Evolutionary conservation across 1,140 invertebrate genomes (phyloP).

Genomic region (Ceratitis capitata): DNA sequence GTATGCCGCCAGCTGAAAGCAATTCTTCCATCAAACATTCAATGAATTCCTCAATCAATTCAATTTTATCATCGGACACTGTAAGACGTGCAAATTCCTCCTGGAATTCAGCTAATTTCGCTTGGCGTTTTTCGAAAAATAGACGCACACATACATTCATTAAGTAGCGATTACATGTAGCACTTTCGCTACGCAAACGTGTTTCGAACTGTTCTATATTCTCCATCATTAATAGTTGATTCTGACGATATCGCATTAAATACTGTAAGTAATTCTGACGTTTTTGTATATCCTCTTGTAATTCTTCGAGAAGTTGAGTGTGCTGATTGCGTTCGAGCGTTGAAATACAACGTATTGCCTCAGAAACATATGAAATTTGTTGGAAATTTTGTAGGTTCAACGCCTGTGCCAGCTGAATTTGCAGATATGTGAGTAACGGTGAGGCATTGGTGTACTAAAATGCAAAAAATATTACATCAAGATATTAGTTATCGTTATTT

Average conservation of each 20-base stretch:
- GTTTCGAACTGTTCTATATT: constrained; percentile 79
- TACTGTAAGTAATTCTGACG: constrained; percentile 87
- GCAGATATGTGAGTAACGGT: constrained; percentile 70
- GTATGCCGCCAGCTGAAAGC: constrained; percentile 49
- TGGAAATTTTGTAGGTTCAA: constrained; percentile 85
- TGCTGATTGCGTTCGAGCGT: constrained; percentile 79
- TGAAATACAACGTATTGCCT: constrained; percentile 83
- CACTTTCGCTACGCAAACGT: constrained; percentile 75
- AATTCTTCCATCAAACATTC: constrained; percentile 61
- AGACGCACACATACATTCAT: constrained; percentile 81
- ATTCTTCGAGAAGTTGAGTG: constrained; percentile 78
- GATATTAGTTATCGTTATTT: too few relatives aligned
- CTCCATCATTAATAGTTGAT: constrained; percentile 81
- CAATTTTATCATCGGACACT: constrained; percentile 84
- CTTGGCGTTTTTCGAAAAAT: constrained; percentile 80
- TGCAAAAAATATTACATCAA: constrained; percentile 2
- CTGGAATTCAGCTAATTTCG: constrained; percentile 74
- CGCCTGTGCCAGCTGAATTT: constrained; percentile 87
- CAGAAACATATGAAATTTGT: constrained; percentile 80
- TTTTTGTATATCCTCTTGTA: constrained; percentile 83
- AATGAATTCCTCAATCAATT: constrained; percentile 75
- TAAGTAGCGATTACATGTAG: constrained; percentile 81
- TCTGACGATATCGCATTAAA: constrained; percentile 83
- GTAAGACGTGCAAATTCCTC: constrained; percentile 80
- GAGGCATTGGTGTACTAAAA: constrained; percentile 54